Conservation (phyloP, 2,888 invertebrate species). For the Drosophila sordidapex region DNA sequence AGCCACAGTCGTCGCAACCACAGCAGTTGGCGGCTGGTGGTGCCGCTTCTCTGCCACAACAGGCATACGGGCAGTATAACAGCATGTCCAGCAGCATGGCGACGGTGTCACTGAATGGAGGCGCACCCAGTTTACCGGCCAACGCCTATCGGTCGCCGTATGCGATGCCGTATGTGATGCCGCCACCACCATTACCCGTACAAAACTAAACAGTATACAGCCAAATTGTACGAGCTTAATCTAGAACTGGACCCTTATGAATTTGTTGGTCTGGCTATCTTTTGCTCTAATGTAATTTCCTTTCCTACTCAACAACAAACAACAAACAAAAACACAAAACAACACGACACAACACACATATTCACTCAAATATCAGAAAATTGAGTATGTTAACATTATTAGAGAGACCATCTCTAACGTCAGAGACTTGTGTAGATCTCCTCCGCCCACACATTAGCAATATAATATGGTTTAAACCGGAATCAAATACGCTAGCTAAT, state of each 20-base stretch:
- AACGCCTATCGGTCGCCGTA: constrained; percentile 75
- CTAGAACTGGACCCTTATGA: constrained; percentile 46
- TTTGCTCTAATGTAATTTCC: constrained; percentile 70
- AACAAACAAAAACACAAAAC: constrained; percentile 30
- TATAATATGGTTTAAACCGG: constrained; percentile 78
- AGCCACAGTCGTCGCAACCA: constrained; percentile 36
- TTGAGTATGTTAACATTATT: constrained; percentile 32
- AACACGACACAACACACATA: constrained; percentile 14
- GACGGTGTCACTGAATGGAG: constrained; percentile 63
- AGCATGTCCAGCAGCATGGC: constrained; percentile 71
- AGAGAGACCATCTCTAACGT: constrained; percentile 26
- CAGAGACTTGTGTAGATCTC: constrained; percentile 68
- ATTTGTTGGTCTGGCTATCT: constrained; percentile 44
- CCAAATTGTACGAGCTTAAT: constrained; percentile 61
- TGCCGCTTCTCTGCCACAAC: constrained; percentile 43
- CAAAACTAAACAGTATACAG: constrained; percentile 79
- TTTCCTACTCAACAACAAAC: constrained; percentile 36
- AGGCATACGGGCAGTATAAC: constrained; percentile 64
- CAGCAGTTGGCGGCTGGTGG: constrained; percentile 50
- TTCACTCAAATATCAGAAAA: constrained; percentile 22
- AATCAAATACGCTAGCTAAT: constrained; percentile 74
- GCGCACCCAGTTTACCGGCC: constrained; percentile 55
- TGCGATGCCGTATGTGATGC: constrained; percentile 82
- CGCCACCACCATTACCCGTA: constrained; percentile 84
- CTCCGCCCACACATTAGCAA: constrained; percentile 73